A percentile compares a stretch with the other conserved stretches of the same genome.
Evolutionary conservation across 2,797 vertebrate species (phyloP).

Genomic region (Danio jaintianensis): DNA sequence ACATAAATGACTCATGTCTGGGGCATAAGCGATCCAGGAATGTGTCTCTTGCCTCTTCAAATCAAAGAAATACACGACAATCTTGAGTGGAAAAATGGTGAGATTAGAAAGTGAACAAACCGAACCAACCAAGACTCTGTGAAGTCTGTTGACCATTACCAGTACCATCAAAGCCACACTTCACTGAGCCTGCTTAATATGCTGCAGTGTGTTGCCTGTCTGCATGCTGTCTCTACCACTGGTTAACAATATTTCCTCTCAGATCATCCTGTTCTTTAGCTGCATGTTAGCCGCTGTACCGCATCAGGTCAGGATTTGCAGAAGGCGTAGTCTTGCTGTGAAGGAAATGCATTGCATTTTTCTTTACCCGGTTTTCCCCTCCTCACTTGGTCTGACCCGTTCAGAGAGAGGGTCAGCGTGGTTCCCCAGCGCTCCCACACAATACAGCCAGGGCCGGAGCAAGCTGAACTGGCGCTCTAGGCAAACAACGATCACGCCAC

Average conservation of each 20-base stretch:
- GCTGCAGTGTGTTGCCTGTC: slow-evolving; percentile 8
- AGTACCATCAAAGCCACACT: not conserved
- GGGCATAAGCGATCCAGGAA: not conserved
- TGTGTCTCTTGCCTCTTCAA: not conserved
- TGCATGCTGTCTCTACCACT: not conserved
- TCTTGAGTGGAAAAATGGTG: not conserved
- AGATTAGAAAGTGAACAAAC: slow-evolving; percentile 1
- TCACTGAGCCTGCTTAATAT: not conserved
- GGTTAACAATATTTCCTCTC: slow-evolving; percentile 26
- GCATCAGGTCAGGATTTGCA: slow-evolving; percentile 18
- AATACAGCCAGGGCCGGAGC: not conserved
- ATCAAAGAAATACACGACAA: not conserved
- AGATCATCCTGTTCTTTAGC: slow-evolving; percentile 11
- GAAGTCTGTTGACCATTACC: not conserved
- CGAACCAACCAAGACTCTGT: not conserved
- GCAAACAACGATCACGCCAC: no score
- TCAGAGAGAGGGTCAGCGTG: slow-evolving; percentile 3
- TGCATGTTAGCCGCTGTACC: not conserved
- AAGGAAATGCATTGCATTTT: slow-evolving; percentile 34
- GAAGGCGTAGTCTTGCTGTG: slow-evolving; percentile 20
- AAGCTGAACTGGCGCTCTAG: no score
- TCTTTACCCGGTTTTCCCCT: not conserved
- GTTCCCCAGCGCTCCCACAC: not conserved
- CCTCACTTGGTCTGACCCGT: not conserved
- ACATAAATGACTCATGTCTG: not conserved